Evolutionary conservation across 1,140 invertebrate genomes (phyloP).

Genomic region (Magallana ariakensis): DNA sequence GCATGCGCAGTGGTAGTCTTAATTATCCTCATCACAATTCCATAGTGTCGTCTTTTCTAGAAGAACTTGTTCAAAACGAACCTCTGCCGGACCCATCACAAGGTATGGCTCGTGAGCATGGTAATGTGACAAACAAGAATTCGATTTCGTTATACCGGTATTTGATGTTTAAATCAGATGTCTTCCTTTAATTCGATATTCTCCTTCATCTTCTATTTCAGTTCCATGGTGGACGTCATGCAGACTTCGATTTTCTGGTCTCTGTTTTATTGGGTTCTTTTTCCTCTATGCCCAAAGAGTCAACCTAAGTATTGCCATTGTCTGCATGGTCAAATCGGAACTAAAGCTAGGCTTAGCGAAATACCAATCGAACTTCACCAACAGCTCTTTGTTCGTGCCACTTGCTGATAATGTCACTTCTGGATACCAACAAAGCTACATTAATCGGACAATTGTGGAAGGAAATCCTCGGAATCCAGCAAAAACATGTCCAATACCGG

Average conservation of each 20-base stretch:
- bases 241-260: conserved; percentile 66
- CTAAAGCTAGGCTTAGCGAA: background rate
- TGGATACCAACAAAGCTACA: background rate
- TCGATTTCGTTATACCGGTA: too few species aligned
- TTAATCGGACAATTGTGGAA: background rate
- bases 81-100: background rate
- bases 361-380: background rate
- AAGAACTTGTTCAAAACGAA: background rate
- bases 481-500: background rate
- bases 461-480: background rate
- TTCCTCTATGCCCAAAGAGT: conserved; percentile 82
- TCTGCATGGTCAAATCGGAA: conserved; percentile 86
- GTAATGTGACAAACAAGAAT: too few species aligned
- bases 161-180: too few species aligned
- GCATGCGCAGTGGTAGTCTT: conserved; percentile 26
- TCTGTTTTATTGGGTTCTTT: conserved; percentile 73
- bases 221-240: conserved; percentile 76
- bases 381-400: background rate
- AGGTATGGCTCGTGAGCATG: background rate
- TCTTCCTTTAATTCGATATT: too few species aligned
- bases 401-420: background rate
- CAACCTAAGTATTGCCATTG: conserved; percentile 93
- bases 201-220: conserved; percentile 39
- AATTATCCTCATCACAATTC: conserved; percentile 25
- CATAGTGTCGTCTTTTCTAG: background rate